Evolutionary conservation across 1,140 invertebrate genomes (phyloP).

Genomic region (Cydia pomonella): DNA sequence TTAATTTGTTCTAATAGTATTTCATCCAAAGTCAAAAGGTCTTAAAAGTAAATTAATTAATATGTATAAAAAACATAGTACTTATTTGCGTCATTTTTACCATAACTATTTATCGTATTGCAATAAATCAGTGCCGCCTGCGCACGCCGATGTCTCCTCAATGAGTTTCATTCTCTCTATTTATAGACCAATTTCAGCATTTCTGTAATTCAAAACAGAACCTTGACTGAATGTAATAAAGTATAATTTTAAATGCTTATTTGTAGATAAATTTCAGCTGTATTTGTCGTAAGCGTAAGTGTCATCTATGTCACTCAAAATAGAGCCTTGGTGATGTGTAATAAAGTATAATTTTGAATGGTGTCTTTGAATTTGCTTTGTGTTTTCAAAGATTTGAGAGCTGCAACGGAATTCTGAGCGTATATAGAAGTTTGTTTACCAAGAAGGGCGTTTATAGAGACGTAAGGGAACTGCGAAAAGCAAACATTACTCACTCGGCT

Average conservation of each 20-base stretch:
- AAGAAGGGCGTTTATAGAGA: background rate
- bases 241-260: too few species aligned
- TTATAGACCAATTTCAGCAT: background rate
- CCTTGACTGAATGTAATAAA: background rate
- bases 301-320: too few species aligned
- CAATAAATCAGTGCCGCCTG: slow-evolving; percentile 18
- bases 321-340: background rate
- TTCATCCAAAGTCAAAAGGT: too few species aligned
- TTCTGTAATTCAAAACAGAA: background rate
- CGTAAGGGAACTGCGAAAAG: background rate
- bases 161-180: slow-evolving; percentile 18
- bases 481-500: background rate
- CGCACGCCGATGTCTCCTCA: slow-evolving; percentile 7
- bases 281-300: too few species aligned
- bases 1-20: too few species aligned
- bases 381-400: background rate
- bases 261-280: too few species aligned
- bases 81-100: background rate
- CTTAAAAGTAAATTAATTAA: background rate
- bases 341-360: background rate
- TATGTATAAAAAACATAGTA: too few species aligned
- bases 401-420: background rate
- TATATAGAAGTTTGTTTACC: background rate
- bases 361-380: background rate
- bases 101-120: background rate